Conservation (phyloP, 2,888 invertebrate genomes). For the Teleiodes luculella region DNA sequence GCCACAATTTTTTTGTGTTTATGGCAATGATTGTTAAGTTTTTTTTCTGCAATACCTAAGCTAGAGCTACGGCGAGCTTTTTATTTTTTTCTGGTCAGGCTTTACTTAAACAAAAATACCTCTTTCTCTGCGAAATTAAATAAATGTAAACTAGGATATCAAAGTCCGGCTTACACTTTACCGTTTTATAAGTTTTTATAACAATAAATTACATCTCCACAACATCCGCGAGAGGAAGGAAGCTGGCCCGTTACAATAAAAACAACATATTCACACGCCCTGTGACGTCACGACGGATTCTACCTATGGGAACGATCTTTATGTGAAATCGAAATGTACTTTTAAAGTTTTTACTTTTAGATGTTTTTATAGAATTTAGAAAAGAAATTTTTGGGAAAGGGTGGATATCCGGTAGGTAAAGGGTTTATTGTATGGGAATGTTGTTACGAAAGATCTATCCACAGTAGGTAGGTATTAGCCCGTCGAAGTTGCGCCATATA, state of each 20-base stretch:
- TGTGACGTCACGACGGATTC: conserved; percentile 14
- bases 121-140: background rate
- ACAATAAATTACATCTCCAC: conserved; percentile 30
- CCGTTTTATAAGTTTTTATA: conserved; percentile 8
- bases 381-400: background rate
- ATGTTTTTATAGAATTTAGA: background rate
- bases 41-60: too few species aligned
- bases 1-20: too few species aligned
- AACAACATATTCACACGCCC: conserved; percentile 25
- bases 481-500: too few species aligned
- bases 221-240: conserved; percentile 38
- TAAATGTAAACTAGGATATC: background rate
- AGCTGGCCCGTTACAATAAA: conserved; percentile 29
- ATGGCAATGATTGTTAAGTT: too few species aligned
- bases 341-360: conserved; percentile 4
- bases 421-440: conserved; percentile 14
- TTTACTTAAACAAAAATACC: too few species aligned
- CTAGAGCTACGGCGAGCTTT: too few species aligned
- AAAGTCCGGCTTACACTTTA: background rate
- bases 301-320: background rate
- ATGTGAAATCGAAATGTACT: conserved; percentile 4
- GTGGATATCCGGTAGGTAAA: conserved; percentile 9
- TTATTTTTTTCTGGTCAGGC: too few species aligned
- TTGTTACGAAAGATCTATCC: too few species aligned
- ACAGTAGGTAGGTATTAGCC: too few species aligned